Percentiles rank a stretch among this genome's conserved stretches.
phyloP scores from a whole-genome alignment of 1,140 invertebrate species.

The Hermetia illucens region DNA sequence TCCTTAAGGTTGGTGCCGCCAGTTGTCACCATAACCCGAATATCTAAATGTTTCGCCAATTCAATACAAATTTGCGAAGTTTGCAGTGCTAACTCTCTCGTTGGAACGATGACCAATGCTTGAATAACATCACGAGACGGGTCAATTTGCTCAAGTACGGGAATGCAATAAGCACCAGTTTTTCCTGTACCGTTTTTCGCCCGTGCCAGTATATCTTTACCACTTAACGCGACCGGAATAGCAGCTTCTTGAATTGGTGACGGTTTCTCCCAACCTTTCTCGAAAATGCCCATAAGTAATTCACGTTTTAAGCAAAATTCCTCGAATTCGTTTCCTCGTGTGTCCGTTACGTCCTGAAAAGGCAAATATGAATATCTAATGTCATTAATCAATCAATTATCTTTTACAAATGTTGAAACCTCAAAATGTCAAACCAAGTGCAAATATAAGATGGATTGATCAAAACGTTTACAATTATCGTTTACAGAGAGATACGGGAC shows the following conservation, averaged over 20 bases:
- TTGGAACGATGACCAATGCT: slow-evolving; percentile 97
- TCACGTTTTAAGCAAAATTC: slow-evolving; percentile 97
- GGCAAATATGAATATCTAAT: too few relatives aligned
- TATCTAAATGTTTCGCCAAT: slow-evolving; percentile 87
- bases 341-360: slow-evolving; percentile 93
- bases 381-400: too few relatives aligned
- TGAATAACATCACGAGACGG: slow-evolving; percentile 81
- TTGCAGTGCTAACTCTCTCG: slow-evolving; percentile 95
- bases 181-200: slow-evolving; percentile 99
- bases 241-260: slow-evolving; percentile 99
- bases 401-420: too few relatives aligned
- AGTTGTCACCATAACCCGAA: slow-evolving; percentile 98
- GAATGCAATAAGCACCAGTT: slow-evolving; percentile 98
- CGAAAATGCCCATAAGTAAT: slow-evolving; percentile 98
- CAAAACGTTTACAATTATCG: too few relatives aligned
- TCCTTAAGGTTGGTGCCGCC: slow-evolving; percentile 96
- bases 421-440: too few relatives aligned
- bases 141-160: slow-evolving; percentile 91
- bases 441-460: too few relatives aligned
- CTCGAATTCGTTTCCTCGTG: slow-evolving; percentile 99
- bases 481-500: too few relatives aligned
- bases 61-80: slow-evolving; percentile 99
- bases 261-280: slow-evolving; percentile 99
- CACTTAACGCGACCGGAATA: slow-evolving; percentile 94
- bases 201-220: slow-evolving; percentile 93